phyloP scores from a whole-genome alignment of 2,888 invertebrate genomes.

The Uropetala carovei region DNA sequence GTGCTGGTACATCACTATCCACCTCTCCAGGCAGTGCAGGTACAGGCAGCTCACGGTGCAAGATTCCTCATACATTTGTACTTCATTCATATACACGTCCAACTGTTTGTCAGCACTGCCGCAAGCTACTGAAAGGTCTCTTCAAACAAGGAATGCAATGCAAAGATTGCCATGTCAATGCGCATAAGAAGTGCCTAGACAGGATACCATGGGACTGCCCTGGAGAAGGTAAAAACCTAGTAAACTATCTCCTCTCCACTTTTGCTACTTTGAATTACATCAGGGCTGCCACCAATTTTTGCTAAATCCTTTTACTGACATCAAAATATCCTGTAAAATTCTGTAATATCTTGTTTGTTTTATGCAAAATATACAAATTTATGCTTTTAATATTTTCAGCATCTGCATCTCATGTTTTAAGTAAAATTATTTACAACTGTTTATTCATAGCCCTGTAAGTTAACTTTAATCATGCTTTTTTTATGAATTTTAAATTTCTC shows the following conservation, averaged over 20 bases:
- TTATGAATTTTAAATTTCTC: too few relatives aligned
- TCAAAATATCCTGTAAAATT: too few relatives aligned
- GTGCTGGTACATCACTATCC: conserved; percentile 72
- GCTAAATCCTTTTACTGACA: too few relatives aligned
- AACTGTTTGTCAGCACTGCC: conserved; percentile 97
- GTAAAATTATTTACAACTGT: too few relatives aligned
- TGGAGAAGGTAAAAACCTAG: conserved; percentile 79
- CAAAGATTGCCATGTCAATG: conserved; percentile 97
- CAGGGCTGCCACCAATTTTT: too few relatives aligned
- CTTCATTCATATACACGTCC: conserved; percentile 97
- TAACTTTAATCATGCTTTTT: too few relatives aligned
- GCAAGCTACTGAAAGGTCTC: conserved; percentile 94
- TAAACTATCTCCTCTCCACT: neutral
- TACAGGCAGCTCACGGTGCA: conserved; percentile 74
- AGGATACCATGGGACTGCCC: conserved; percentile 93
- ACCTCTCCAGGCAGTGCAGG: conserved; percentile 65
- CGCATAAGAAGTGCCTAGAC: conserved; percentile 95
- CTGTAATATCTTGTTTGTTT: too few relatives aligned
- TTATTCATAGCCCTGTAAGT: too few relatives aligned
- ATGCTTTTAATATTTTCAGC: too few relatives aligned
- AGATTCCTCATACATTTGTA: conserved; percentile 97
- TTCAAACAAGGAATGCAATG: conserved; percentile 99
- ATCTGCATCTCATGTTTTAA: too few relatives aligned
- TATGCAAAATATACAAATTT: too few relatives aligned
- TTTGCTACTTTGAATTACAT: neutral